phyloP scores from a whole-genome alignment of 2,113 vertebrate species.

The Brachyistius frenatus region DNA sequence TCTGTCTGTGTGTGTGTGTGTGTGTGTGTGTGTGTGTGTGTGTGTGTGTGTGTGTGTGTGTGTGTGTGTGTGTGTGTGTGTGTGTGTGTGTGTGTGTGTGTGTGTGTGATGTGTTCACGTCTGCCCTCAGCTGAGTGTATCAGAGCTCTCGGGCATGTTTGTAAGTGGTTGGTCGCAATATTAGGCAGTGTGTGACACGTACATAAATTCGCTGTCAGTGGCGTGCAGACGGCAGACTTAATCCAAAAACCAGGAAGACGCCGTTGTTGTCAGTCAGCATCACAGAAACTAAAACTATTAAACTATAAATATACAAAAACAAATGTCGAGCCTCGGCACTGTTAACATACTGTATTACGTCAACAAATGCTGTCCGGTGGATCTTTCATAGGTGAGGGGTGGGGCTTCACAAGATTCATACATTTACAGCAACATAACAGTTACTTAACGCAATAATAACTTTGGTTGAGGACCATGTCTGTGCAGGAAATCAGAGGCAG shows the following conservation, averaged over 20 bases:
- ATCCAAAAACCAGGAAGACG: constrained; percentile 45
- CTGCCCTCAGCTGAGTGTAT: constrained; percentile 58
- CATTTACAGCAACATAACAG: no score
- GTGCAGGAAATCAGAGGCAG: no score
- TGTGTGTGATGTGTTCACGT: constrained; percentile 49
- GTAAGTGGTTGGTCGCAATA: constrained; percentile 53
- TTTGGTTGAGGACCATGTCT: no score
- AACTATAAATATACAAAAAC: constrained; percentile 29
- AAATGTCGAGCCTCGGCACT: constrained; percentile 2
- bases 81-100: constrained; percentile 37
- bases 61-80: constrained; percentile 24
- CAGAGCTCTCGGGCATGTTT: constrained; percentile 49
- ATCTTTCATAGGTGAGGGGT: no score
- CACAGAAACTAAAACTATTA: constrained; percentile 6
- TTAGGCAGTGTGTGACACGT: constrained; percentile 61
- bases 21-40: constrained; percentile 29
- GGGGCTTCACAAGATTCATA: no score
- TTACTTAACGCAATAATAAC: no score
- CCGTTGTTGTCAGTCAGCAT: constrained; percentile 37
- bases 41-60: constrained; percentile 29
- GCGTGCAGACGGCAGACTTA: constrained; percentile 51
- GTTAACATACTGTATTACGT: neutral
- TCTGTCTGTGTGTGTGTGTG: constrained; percentile 2
- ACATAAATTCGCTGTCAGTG: constrained; percentile 56
- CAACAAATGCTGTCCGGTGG: no score